Percentiles rank a stretch among this genome's conserved stretches.
Evolutionary conservation across 2,797 vertebrate genomes (phyloP).

Genomic region (Centroberyx gerrardi): DNA sequence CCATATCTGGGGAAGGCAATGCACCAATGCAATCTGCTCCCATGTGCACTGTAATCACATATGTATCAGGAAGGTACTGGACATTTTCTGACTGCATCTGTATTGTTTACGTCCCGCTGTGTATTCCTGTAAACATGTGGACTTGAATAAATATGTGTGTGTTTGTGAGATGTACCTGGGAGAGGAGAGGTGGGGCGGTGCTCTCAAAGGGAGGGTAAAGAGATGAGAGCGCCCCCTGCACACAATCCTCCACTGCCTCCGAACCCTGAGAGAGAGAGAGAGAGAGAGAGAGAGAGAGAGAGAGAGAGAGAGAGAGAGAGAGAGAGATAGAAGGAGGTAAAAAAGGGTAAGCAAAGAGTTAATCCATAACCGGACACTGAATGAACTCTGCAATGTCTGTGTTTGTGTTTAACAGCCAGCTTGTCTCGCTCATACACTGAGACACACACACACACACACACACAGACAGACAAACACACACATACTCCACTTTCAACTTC

Average conservation of each 20-base stretch:
- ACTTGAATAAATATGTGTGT: neutral
- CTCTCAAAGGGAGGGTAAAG: conserved; percentile 95
- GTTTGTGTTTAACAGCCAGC: conserved; percentile 64
- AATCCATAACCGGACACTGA: conserved; percentile 55
- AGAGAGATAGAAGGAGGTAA: conserved; percentile 4
- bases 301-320: conserved; percentile 1
- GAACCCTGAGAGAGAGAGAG: conserved; percentile 84
- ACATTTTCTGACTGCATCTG: conserved; percentile 43
- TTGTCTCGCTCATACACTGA: conserved; percentile 56
- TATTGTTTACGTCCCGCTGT: conserved; percentile 21
- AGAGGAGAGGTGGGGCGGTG: conserved; percentile 92
- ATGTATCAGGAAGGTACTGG: too few species aligned
- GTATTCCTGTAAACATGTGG: conserved; percentile 9
- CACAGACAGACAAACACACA: conserved; percentile 44
- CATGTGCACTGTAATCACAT: too few species aligned
- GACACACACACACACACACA: conserved; percentile 33
- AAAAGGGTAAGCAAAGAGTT: conserved; percentile 50
- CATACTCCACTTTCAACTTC: conserved; percentile 70
- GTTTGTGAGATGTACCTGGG: conserved; percentile 82
- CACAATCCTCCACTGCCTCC: conserved; percentile 95
- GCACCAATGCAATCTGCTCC: too few species aligned
- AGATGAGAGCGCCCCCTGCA: conserved; percentile 93
- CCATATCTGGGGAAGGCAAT: conserved; percentile 24
- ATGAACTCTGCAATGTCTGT: conserved; percentile 51
- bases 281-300: conserved; percentile 13